These are phyloP conservation scores for Yasuhikotakia modesta DNA, from an alignment of 2,797 vertebrate species.

Conservation along the genomic window DNA sequence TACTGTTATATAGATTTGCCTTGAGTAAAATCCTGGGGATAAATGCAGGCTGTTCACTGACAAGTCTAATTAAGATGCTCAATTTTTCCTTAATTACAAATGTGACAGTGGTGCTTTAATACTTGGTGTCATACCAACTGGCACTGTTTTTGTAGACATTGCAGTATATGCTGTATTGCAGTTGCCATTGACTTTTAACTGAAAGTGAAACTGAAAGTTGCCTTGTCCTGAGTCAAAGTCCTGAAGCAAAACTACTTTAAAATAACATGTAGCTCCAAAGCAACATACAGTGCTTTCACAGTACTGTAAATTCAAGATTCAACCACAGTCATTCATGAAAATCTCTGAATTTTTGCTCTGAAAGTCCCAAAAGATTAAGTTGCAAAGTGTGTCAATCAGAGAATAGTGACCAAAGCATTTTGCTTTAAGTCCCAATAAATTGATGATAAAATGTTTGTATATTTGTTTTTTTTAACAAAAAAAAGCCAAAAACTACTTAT, in stretches of 20 bases:
- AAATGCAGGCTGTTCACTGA: constrained; percentile 19
- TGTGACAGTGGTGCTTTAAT: background rate
- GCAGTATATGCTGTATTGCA: background rate
- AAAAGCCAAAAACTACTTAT: background rate
- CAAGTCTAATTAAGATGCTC: constrained; percentile 31
- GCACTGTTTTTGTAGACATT: background rate
- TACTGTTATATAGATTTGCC: constrained; percentile 37
- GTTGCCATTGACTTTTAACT: background rate
- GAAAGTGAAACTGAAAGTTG: background rate
- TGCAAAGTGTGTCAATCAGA: background rate
- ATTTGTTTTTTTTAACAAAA: too few relatives aligned
- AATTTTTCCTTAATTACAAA: constrained; percentile 15
- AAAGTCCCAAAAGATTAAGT: background rate
- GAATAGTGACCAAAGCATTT: background rate
- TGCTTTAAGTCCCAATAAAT: background rate
- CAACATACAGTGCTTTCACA: background rate
- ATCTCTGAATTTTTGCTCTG: background rate
- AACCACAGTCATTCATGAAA: background rate
- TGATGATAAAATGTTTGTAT: background rate
- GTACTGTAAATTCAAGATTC: background rate
- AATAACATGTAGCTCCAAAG: too few relatives aligned
- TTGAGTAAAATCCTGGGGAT: constrained; percentile 25
- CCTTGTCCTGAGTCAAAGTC: too few relatives aligned
- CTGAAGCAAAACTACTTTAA: too few relatives aligned
- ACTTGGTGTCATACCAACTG: background rate